Evolutionary conservation across 2,113 vertebrate genomes (phyloP).

Genomic region (Istiophorus platypterus): DNA sequence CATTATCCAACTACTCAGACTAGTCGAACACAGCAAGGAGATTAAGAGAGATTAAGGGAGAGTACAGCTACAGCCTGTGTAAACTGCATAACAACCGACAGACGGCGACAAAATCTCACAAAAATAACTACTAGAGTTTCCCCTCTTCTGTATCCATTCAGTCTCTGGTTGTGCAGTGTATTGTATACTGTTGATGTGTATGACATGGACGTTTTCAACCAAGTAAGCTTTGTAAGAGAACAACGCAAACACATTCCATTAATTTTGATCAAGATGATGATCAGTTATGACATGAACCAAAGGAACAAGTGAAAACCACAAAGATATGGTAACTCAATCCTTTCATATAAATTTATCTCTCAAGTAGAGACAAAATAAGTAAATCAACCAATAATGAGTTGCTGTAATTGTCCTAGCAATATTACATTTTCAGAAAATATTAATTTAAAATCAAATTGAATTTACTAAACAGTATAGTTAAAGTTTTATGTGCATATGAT

Average conservation of each 20-base stretch:
- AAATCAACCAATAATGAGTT: neutral
- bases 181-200: too few species aligned
- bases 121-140: neutral
- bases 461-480: neutral
- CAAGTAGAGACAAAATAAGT: too few species aligned
- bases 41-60: too few species aligned
- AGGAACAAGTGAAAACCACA: neutral
- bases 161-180: neutral
- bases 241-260: neutral
- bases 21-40: too few species aligned
- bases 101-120: slow-evolving; percentile 20
- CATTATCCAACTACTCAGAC: too few species aligned
- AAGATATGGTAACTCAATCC: neutral
- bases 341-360: too few species aligned
- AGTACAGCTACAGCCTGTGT: neutral
- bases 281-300: neutral
- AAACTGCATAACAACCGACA: neutral
- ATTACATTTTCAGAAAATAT: neutral
- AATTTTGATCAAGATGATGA: neutral
- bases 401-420: neutral
- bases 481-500: neutral
- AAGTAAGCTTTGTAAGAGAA: neutral
- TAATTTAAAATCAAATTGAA: neutral
- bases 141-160: neutral
- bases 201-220: neutral